Percentiles rank a stretch among this genome's conserved stretches.
These are phyloP conservation scores for Deroptyus accipitrinus DNA, from an alignment of 2,113 vertebrate genomes.

Conservation along the genomic window DNA sequence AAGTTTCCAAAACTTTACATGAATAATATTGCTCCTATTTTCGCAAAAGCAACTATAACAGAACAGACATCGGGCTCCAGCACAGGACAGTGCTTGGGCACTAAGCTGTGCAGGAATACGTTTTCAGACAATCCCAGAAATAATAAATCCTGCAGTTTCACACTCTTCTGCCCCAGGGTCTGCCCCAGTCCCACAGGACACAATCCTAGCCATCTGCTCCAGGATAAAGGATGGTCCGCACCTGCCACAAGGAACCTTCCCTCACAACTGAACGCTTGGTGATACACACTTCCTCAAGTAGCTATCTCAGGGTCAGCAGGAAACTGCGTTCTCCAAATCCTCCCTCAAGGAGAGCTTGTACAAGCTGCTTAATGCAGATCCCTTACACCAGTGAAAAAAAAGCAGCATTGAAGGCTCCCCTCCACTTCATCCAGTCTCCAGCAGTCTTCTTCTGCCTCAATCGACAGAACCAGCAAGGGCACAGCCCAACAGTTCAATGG, in stretches of 20 bases:
- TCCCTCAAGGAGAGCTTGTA: not conserved
- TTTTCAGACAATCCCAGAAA: not conserved
- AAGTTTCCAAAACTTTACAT: not conserved
- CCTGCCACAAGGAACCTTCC: not conserved
- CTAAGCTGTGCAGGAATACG: not conserved
- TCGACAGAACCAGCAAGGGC: not conserved
- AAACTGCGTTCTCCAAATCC: not conserved
- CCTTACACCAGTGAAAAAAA: not conserved
- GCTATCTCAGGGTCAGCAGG: not conserved
- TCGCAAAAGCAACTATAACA: not conserved
- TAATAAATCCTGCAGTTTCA: not conserved
- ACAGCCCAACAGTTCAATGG: not conserved
- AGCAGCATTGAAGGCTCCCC: not conserved
- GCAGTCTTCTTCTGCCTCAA: accelerated
- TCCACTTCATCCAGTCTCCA: not conserved
- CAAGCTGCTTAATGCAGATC: not conserved
- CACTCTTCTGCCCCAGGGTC: not conserved
- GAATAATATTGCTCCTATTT: not conserved
- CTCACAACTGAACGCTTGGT: not conserved
- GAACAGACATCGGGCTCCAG: not conserved
- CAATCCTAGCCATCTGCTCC: not conserved
- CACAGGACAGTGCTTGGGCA: not conserved
- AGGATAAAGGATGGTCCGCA: not conserved
- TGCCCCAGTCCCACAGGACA: not conserved
- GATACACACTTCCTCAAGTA: not conserved